Conservation (phyloP, 2,113 vertebrate species). For the Macrotus californicus region DNA sequence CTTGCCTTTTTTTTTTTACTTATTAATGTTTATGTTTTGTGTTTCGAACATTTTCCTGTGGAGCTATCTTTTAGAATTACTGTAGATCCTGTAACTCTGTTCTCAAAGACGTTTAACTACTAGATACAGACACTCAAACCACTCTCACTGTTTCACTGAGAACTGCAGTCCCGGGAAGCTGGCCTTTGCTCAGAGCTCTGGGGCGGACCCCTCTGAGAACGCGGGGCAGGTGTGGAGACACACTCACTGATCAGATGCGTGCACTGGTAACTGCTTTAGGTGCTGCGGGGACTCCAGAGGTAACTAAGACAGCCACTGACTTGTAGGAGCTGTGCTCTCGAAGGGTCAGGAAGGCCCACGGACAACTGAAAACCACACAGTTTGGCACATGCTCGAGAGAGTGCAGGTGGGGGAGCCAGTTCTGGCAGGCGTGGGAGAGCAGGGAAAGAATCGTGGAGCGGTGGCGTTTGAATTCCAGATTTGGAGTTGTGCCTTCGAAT, state of each 20-base stretch:
- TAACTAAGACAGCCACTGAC: neutral
- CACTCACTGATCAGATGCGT: no score
- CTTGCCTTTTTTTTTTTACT: neutral
- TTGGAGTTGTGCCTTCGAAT: neutral
- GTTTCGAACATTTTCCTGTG: neutral
- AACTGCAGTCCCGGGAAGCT: neutral
- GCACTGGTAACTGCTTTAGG: neutral
- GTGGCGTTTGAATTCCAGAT: neutral
- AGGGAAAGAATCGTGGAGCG: neutral
- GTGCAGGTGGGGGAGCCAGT: neutral
- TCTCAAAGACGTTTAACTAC: slow-evolving; percentile 11
- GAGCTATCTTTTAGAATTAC: neutral
- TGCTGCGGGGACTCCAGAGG: neutral
- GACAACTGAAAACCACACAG: neutral
- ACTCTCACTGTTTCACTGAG: neutral
- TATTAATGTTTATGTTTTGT: neutral
- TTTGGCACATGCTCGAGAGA: rapidly evolving
- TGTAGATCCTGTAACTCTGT: neutral
- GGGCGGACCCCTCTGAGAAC: no score
- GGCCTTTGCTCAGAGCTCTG: neutral
- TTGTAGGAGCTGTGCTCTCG: neutral
- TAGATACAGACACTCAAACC: neutral
- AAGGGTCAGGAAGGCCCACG: neutral
- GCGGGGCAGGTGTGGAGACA: rapidly evolving
- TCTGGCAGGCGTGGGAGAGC: neutral